Base-by-base conservation (phyloP, 2,113 vertebrate species). In the Hyperopisus bebe region DNA sequence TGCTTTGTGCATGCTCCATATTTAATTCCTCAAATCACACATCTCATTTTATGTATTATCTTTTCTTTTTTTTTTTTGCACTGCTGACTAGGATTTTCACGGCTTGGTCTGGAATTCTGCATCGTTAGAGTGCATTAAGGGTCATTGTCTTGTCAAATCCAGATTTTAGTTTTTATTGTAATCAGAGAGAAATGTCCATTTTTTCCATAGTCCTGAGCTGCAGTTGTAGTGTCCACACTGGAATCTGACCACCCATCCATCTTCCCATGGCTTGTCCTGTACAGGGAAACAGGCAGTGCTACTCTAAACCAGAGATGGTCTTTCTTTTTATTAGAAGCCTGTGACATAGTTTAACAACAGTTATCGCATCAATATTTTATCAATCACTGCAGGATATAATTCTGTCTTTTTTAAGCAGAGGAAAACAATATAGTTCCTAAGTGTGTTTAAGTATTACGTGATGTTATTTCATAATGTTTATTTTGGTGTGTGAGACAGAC, bases 1-100 rank as follows among this genome's bases (percentile, higher is more conserved):
- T 91, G 80, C 93, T 92, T 92, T 92, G 90, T 55, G 92, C 21
- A 5, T 85, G 5, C 74, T 51, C 21, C 13, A n/a, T 89, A 31
- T 21, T 35, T 27, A 51, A 53, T n/a, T 39, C 24, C 48, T 21
- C 46, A 91, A 86, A 86, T 90, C 92, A 89, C 74, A 2, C 9
- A 92, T 88, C 31, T 86, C 3, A 58, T 55, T 83, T 83, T 53
- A 21, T 80, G 44, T 2, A 77, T 77, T 77, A 42, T 15, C 35
- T 70, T 88, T 42, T 39, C 70, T 88, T 77, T 77, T 82, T 42
- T 39, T 88, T 88, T 77, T 77, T 82, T 89, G n/a, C 47, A 7
- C 85, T 48, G 21, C 87, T 47, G 35, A 51, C 24, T 51, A 35
- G 85, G 44, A 86, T 53, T 31, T 17, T 53, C n/a, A 86, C 11